Conservation (phyloP, 2,888 invertebrate species). For the Drosophila seclusa region DNA sequence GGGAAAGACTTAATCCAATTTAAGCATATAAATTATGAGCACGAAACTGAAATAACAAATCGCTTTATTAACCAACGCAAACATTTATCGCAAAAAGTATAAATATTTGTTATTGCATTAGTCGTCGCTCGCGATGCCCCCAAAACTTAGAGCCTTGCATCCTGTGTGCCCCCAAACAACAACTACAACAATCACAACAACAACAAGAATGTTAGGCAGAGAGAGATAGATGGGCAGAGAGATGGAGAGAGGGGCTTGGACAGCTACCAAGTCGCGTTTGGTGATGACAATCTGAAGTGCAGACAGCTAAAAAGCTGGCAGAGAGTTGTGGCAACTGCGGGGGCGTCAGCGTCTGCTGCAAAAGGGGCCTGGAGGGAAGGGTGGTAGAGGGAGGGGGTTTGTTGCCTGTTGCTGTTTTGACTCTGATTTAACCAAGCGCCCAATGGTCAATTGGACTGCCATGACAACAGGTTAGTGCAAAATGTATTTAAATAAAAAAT, state of each 20-base stretch:
- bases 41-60: slow-evolving; percentile 80
- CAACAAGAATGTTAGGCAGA: slow-evolving; percentile 40
- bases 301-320: slow-evolving; percentile 36
- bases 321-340: slow-evolving; percentile 11
- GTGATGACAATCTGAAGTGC: slow-evolving; percentile 72
- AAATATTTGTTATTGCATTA: slow-evolving; percentile 84
- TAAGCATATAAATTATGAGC: slow-evolving; percentile 78
- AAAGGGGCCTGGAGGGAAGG: neutral
- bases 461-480: neutral
- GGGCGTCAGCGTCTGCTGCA: slow-evolving; percentile 18
- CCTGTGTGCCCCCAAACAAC: slow-evolving; percentile 26
- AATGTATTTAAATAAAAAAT: neutral
- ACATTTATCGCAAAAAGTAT: slow-evolving; percentile 84
- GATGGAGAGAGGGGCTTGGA: neutral
- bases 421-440: slow-evolving; percentile 27
- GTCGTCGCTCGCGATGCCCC: slow-evolving; percentile 36
- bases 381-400: neutral
- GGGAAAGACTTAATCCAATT: slow-evolving; percentile 72
- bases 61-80: slow-evolving; percentile 81
- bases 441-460: slow-evolving; percentile 47
- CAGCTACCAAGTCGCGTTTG: slow-evolving; percentile 34
- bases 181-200: slow-evolving; percentile 10
- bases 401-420: slow-evolving; percentile 38
- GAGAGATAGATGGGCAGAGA: neutral
- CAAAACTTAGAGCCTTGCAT: slow-evolving; percentile 38